Percentiles rank a stretch among this genome's conserved stretches.
Conservation (phyloP, 2,797 vertebrate species). For the Sarcoramphus papa region DNA sequence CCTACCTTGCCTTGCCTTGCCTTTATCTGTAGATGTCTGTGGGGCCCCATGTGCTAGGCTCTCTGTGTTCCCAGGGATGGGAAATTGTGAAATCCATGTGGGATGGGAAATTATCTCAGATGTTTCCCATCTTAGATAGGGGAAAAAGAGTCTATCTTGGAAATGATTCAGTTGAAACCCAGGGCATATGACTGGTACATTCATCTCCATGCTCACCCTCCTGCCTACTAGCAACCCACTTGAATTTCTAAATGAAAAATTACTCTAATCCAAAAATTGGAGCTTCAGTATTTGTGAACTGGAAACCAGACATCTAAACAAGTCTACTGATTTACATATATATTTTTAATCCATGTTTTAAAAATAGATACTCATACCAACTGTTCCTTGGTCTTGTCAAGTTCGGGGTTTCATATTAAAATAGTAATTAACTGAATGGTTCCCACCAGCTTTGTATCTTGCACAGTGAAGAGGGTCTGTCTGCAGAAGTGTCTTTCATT, state of each 20-base stretch:
- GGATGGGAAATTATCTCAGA: conserved; percentile 21
- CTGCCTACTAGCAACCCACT: neutral
- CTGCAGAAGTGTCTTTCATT: neutral
- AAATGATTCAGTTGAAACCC: neutral
- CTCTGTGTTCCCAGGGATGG: neutral
- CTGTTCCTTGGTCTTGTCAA: neutral
- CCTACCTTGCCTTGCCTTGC: neutral
- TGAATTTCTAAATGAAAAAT: neutral
- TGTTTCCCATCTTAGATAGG: conserved; percentile 9
- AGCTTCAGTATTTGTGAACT: neutral
- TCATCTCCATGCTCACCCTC: neutral
- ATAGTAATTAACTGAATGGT: neutral
- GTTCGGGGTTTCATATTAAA: neutral
- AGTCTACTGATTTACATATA: neutral
- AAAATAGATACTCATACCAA: neutral
- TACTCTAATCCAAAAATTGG: neutral
- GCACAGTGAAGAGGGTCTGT: neutral
- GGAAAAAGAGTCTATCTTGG: neutral
- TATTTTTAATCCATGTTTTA: neutral
- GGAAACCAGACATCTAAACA: neutral
- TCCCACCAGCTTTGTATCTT: neutral
- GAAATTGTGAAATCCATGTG: conserved; percentile 50
- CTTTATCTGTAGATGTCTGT: conserved; percentile 33
- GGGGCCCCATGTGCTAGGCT: conserved; percentile 2
- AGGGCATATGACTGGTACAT: neutral